phyloP scores from a whole-genome alignment of 1,140 invertebrate species.

The Hyles vespertilio region DNA sequence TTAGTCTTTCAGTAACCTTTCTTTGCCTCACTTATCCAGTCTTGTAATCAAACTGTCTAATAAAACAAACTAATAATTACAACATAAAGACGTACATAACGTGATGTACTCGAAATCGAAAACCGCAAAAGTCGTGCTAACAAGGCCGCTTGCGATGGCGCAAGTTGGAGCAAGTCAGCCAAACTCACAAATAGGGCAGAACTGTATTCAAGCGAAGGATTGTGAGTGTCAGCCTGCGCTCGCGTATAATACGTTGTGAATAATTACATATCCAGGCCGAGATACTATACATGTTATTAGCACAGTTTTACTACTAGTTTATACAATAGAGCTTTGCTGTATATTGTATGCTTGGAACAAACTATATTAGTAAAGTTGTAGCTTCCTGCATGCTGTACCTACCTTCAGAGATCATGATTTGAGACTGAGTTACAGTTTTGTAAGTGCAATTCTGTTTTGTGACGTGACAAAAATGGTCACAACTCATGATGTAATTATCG shows the following conservation, averaged over 20 bases:
- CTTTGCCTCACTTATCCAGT: no score
- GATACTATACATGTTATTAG: constrained; percentile 1
- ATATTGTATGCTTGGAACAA: no score
- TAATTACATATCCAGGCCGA: background rate
- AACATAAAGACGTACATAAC: constrained; percentile 33
- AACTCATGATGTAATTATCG: no score
- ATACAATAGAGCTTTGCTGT: background rate
- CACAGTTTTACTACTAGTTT: background rate
- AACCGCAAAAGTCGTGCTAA: constrained; percentile 49
- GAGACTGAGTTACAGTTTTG: no score
- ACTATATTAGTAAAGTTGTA: no score
- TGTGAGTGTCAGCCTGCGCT: background rate
- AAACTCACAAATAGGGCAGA: constrained; percentile 33
- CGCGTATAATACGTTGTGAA: background rate
- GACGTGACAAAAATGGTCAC: no score
- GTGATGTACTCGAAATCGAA: constrained; percentile 31
- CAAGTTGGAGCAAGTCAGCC: constrained; percentile 37
- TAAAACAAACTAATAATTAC: background rate
- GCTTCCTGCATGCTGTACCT: no score
- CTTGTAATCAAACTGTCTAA: no score
- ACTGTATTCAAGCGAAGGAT: constrained; percentile 10
- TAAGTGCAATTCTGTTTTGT: no score
- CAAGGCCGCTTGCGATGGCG: constrained; percentile 33
- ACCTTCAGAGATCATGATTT: no score
- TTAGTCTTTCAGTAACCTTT: no score